Percentiles rank a stretch among this genome's conserved stretches.
These are phyloP conservation scores for Echiichthys vipera DNA, from an alignment of 2,797 vertebrate genomes.

Conservation along the genomic window DNA sequence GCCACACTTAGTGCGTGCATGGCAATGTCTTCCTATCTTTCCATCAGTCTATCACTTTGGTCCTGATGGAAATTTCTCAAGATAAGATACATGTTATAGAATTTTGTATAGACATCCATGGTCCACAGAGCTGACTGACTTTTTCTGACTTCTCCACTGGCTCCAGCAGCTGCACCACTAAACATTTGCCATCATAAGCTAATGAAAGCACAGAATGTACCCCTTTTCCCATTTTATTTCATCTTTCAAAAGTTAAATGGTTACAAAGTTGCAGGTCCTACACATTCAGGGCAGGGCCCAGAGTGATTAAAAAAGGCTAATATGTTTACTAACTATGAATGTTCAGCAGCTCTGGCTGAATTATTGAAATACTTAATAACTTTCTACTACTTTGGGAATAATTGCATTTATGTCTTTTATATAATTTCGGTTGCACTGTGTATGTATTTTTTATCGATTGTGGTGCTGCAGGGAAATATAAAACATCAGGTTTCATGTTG, in stretches of 20 bases:
- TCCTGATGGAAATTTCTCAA: neutral
- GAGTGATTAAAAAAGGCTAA: neutral
- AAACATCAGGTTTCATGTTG: constrained; percentile 11
- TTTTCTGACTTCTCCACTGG: too few relatives aligned
- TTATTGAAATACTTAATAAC: neutral
- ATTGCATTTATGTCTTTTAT: neutral
- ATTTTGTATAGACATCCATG: neutral
- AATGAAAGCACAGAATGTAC: too few relatives aligned
- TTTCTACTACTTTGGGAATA: neutral
- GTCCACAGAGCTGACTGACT: too few relatives aligned
- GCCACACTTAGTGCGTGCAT: neutral
- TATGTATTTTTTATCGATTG: neutral
- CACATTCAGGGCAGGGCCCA: too few relatives aligned
- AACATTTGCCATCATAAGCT: too few relatives aligned
- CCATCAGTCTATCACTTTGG: neutral
- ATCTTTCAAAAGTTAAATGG: too few relatives aligned
- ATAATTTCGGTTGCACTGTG: neutral
- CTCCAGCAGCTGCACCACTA: too few relatives aligned
- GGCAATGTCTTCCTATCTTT: neutral
- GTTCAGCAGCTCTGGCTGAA: neutral
- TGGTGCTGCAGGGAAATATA: constrained; percentile 1
- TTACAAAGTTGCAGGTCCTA: too few relatives aligned
- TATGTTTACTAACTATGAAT: neutral
- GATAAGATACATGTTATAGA: neutral
- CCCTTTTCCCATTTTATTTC: too few relatives aligned